Conservation (phyloP, 2,888 invertebrate genomes). For the Agrotis puta region DNA sequence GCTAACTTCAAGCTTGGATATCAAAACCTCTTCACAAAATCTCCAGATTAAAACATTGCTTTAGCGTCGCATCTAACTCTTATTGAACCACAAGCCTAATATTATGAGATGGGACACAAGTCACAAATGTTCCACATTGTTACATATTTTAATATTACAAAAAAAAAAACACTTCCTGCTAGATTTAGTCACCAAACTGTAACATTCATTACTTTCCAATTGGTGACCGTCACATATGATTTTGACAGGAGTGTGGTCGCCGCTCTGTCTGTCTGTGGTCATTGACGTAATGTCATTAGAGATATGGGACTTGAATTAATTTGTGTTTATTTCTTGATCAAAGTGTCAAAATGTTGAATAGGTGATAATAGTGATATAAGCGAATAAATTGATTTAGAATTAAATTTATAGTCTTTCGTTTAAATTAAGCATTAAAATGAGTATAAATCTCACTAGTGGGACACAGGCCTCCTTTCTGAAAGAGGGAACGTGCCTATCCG, state of each 20-base stretch:
- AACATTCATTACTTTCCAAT: slow-evolving; percentile 47
- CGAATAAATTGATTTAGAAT: background rate
- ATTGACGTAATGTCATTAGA: slow-evolving; percentile 5
- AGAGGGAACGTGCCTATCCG: too few relatives aligned
- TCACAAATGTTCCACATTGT: slow-evolving; percentile 53
- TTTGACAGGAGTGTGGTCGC: slow-evolving; percentile 23
- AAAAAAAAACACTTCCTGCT: slow-evolving; percentile 45
- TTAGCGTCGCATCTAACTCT: background rate
- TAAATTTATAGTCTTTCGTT: too few relatives aligned
- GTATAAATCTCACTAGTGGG: background rate
- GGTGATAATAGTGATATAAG: background rate
- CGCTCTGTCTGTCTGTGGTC: slow-evolving; percentile 9
- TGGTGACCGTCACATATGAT: slow-evolving; percentile 10
- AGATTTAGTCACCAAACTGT: slow-evolving; percentile 26
- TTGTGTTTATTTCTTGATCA: slow-evolving; percentile 14
- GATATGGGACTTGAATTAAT: slow-evolving; percentile 11
- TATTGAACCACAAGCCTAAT: slow-evolving; percentile 13
- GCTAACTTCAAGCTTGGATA: too few relatives aligned
- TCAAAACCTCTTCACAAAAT: too few relatives aligned
- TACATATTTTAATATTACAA: slow-evolving; percentile 60
- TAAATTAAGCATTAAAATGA: background rate
- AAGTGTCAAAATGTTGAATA: background rate
- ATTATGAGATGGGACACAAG: slow-evolving; percentile 57
- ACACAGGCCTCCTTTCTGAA: too few relatives aligned
- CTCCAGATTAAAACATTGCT: background rate